These are phyloP conservation scores for Ptychoptera albimana DNA, from an alignment of 2,888 invertebrate genomes.

Conservation along the genomic window DNA sequence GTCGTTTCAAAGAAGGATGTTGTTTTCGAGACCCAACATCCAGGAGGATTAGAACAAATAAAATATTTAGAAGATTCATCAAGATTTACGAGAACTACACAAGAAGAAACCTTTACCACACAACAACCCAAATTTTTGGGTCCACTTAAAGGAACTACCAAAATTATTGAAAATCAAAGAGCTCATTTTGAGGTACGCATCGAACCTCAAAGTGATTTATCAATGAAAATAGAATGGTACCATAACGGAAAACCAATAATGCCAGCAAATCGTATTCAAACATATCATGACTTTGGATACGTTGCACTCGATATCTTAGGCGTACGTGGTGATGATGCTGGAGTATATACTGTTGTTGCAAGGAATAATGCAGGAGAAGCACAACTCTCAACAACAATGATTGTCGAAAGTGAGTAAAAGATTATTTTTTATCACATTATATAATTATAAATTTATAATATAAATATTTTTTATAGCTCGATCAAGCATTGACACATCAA, in stretches of 20 bases:
- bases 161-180: slow-evolving; percentile 82
- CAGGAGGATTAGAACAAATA: slow-evolving; percentile 80
- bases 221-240: slow-evolving; percentile 91
- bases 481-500: slow-evolving; percentile 75
- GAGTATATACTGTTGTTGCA: slow-evolving; percentile 84
- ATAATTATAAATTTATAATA: not conserved
- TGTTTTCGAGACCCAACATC: slow-evolving; percentile 80
- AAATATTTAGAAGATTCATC: slow-evolving; percentile 75
- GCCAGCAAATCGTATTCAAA: slow-evolving; percentile 80
- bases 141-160: slow-evolving; percentile 81
- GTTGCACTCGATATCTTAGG: slow-evolving; percentile 89
- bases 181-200: slow-evolving; percentile 92
- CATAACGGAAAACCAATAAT: slow-evolving; percentile 86
- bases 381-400: slow-evolving; percentile 66
- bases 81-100: slow-evolving; percentile 47
- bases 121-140: slow-evolving; percentile 79
- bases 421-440: not conserved
- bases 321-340: slow-evolving; percentile 83
- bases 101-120: slow-evolving; percentile 57
- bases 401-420: slow-evolving; percentile 68
- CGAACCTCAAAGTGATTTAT: slow-evolving; percentile 86
- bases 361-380: slow-evolving; percentile 84
- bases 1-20: slow-evolving; percentile 76
- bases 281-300: slow-evolving; percentile 92
- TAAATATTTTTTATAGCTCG: slow-evolving; percentile 44